These are phyloP conservation scores for Chelonus formosanus DNA, from an alignment of 2,888 invertebrate species.

Conservation along the genomic window DNA sequence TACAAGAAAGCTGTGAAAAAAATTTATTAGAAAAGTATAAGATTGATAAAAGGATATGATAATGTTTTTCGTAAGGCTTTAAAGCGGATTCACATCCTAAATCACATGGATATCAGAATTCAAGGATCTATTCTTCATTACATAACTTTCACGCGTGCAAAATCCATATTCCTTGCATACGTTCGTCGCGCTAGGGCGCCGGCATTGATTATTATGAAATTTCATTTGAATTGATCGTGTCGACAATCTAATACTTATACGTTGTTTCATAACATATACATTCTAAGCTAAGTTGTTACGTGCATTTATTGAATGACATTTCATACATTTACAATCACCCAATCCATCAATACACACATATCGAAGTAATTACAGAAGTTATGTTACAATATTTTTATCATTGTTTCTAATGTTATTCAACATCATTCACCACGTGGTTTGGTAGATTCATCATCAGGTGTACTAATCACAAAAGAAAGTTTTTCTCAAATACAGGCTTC, in stretches of 20 bases:
- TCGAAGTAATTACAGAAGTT: constrained; percentile 2
- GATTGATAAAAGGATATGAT: not conserved
- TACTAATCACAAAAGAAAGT: too few relatives aligned
- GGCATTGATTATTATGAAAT: constrained; percentile 20
- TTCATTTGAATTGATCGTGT: constrained; percentile 8
- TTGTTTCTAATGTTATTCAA: too few relatives aligned
- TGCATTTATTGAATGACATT: constrained; percentile 20
- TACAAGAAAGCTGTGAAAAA: too few relatives aligned
- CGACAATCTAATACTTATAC: constrained; percentile 2
- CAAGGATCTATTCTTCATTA: constrained; percentile 27
- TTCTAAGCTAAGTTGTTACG: constrained; percentile 7
- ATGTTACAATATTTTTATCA: too few relatives aligned
- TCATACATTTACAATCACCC: not conserved
- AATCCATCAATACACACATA: too few relatives aligned
- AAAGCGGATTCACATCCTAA: constrained; percentile 22
- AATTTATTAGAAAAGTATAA: not conserved
- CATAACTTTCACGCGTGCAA: constrained; percentile 22
- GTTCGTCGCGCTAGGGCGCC: constrained; percentile 27
- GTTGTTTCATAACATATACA: not conserved
- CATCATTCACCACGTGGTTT: too few relatives aligned
- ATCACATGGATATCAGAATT: constrained; percentile 21
- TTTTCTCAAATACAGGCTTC: too few relatives aligned
- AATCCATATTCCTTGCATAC: constrained; percentile 6
- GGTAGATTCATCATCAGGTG: too few relatives aligned
- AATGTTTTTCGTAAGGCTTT: constrained; percentile 12